phyloP scores from a whole-genome alignment of 37 sponge, comb jelly and placozoan genomes.

The Lycopodina hypogea region DNA sequence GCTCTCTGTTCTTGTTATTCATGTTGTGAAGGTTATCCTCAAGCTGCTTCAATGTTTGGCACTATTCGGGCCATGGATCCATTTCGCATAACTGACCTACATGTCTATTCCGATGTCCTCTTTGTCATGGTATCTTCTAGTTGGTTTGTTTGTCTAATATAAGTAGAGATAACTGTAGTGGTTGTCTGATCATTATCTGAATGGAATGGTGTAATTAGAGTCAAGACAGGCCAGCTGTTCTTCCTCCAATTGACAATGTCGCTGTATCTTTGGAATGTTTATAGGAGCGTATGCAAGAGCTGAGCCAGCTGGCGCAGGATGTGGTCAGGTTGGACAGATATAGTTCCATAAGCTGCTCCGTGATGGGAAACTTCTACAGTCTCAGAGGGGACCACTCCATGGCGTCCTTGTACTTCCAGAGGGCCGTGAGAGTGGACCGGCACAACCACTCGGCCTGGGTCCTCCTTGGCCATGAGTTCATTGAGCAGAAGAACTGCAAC shows the following conservation, averaged over 20 bases:
- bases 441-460: conserved; percentile 83
- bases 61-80: conserved; percentile 62
- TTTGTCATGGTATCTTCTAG: conserved; percentile 88
- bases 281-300: conserved; percentile 67
- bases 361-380: conserved; percentile 84
- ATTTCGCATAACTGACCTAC: conserved; percentile 51
- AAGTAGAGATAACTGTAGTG: too few relatives aligned
- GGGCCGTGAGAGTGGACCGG: conserved; percentile 67
- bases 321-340: conserved; percentile 71
- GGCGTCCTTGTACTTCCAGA: conserved; percentile 81
- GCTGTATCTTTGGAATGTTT: too few relatives aligned
- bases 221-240: too few relatives aligned
- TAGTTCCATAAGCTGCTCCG: conserved; percentile 73
- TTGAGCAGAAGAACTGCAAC: conserved; percentile 85
- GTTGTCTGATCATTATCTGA: too few relatives aligned
- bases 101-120: conserved; percentile 83
- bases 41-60: conserved; percentile 53
- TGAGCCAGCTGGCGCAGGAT: conserved; percentile 69
- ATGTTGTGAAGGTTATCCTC: conserved; percentile 41
- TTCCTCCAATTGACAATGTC: too few relatives aligned
- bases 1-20: neutral
- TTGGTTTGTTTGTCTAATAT: neutral
- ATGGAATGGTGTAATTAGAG: too few relatives aligned
- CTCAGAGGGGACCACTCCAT: conserved; percentile 86
- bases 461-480: conserved; percentile 90